Evolutionary conservation across 2,888 invertebrate species (phyloP).

Genomic region (Cistogaster globosa): DNA sequence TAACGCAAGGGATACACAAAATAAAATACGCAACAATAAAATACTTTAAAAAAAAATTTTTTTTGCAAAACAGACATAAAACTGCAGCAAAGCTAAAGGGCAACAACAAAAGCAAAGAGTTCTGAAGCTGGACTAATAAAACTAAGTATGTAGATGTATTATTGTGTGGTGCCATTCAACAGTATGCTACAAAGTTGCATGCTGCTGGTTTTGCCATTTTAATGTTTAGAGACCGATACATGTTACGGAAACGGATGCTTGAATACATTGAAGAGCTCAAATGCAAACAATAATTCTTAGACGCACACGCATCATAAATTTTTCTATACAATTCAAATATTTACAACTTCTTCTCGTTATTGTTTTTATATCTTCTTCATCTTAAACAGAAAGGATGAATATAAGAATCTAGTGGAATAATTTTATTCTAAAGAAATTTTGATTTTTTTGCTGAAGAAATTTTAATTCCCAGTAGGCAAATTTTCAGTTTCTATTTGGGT

Average conservation of each 20-base stretch:
- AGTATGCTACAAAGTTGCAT: constrained; percentile 62
- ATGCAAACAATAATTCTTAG: not conserved
- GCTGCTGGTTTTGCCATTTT: constrained; percentile 48
- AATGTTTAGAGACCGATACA: constrained; percentile 64
- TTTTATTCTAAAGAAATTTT: too few species aligned
- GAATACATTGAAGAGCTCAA: constrained; percentile 46
- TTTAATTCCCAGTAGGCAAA: too few species aligned
- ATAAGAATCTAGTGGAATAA: too few species aligned
- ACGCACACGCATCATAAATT: constrained; percentile 1
- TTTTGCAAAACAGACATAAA: not conserved
- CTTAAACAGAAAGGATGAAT: too few species aligned
- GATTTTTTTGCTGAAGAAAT: too few species aligned
- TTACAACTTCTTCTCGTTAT: constrained; percentile 24
- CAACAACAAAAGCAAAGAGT: constrained; percentile 26
- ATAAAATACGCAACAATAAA: constrained; percentile 16
- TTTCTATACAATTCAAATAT: constrained; percentile 58
- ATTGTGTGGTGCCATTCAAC: constrained; percentile 1
- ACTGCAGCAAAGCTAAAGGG: not conserved
- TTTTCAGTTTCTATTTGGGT: too few species aligned
- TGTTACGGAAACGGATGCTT: constrained; percentile 68
- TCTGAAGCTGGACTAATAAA: constrained; percentile 31
- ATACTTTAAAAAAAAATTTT: constrained; percentile 13
- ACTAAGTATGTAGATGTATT: not conserved
- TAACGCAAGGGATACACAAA: constrained; percentile 44
- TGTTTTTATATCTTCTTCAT: constrained; percentile 1